Conservation (phyloP, 30 jellyfish, hydroid and myxozoan genomes). For the Cassiopea xamachana region DNA sequence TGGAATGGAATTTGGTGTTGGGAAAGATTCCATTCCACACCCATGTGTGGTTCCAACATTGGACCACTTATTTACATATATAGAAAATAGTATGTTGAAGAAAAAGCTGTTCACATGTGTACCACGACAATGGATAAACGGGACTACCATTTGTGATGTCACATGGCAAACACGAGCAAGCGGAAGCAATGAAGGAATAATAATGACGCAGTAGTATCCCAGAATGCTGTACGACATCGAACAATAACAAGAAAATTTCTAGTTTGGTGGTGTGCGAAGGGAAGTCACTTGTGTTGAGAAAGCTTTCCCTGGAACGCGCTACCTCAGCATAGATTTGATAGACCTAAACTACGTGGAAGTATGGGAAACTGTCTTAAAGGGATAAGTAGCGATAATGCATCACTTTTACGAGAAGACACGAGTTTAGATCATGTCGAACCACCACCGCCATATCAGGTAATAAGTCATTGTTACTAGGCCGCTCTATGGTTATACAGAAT, state of each 20-base stretch:
- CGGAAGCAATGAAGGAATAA: conserved; percentile 41
- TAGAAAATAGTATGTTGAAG: too few species aligned
- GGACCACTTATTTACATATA: too few species aligned
- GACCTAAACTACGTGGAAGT: background rate
- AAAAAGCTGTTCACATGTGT: too few species aligned
- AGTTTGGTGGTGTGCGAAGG: background rate
- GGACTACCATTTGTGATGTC: background rate
- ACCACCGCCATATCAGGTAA: conserved; percentile 87
- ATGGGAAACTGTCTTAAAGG: conserved; percentile 88
- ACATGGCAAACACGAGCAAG: conserved; percentile 35
- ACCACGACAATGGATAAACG: too few species aligned
- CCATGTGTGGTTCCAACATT: too few species aligned
- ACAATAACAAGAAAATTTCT: conserved; percentile 22
- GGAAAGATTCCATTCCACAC: too few species aligned
- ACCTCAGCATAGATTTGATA: background rate
- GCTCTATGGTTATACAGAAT: background rate
- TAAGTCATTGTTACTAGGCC: conserved; percentile 2
- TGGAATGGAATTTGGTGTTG: too few species aligned
- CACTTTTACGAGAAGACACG: conserved; percentile 79
- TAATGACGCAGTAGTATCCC: conserved; percentile 44
- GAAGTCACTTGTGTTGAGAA: background rate
- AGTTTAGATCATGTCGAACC: conserved; percentile 83
- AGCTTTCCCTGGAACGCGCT: background rate
- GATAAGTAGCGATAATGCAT: conserved; percentile 58
- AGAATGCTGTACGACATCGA: background rate